Conservation (phyloP, 2,113 vertebrate species). For the Xiphophorus couchianus region DNA sequence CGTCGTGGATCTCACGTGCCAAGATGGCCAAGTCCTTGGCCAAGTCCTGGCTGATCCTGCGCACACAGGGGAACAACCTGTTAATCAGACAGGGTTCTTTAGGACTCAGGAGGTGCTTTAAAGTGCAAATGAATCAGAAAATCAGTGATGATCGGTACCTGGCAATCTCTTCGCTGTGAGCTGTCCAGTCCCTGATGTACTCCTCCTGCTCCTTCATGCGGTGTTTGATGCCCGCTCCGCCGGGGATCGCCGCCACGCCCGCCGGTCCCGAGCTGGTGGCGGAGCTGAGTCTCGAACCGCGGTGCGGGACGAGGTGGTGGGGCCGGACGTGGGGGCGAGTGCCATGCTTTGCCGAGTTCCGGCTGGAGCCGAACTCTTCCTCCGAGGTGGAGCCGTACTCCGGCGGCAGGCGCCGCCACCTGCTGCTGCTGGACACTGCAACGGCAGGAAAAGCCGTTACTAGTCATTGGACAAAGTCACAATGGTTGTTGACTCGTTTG, state of each 20-base stretch:
- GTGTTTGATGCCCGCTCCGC: conserved; percentile 88
- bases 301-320: conserved; percentile 85
- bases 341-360: conserved; percentile 90
- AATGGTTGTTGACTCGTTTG: background rate
- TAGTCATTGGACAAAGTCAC: background rate
- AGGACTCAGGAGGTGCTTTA: conserved; percentile 51
- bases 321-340: conserved; percentile 86
- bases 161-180: conserved; percentile 98
- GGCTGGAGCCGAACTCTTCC: conserved; percentile 97
- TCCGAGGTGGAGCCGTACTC: conserved; percentile 99
- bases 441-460: conserved; percentile 8
- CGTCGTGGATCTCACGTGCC: conserved; percentile 98
- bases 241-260: conserved; percentile 39
- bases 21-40: conserved; percentile 93
- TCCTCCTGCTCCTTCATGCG: conserved; percentile 97
- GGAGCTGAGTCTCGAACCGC: conserved; percentile 77
- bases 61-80: conserved; percentile 87
- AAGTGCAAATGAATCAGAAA: conserved; percentile 19
- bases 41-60: conserved; percentile 98
- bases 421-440: conserved; percentile 83
- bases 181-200: conserved; percentile 98
- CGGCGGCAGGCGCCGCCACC: conserved; percentile 96
- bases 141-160: conserved; percentile 82
- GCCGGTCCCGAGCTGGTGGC: conserved; percentile 49
- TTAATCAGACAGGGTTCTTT: conserved; percentile 79